Conservation (phyloP, 2,888 invertebrate species). For the Liodrosophila aerea region DNA sequence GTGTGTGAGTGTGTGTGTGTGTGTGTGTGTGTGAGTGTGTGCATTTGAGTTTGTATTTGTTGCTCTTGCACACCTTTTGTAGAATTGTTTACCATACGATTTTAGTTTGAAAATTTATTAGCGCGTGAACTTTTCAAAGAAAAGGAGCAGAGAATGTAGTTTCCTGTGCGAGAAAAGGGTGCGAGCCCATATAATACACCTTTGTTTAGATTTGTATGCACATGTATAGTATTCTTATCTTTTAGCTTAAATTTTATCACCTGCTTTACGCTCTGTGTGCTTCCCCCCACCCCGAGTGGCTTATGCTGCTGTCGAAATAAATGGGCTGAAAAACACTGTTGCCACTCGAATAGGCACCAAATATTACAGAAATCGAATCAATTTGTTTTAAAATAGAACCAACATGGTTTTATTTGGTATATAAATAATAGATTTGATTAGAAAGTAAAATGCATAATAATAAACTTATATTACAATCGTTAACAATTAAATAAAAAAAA, state of each 20-base stretch:
- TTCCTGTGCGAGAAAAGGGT: constrained; percentile 18
- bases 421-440: too few species aligned
- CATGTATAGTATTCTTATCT: not conserved
- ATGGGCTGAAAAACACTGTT: too few species aligned
- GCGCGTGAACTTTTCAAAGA: constrained; percentile 19
- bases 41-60: constrained; percentile 32
- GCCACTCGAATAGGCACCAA: too few species aligned
- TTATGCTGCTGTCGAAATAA: too few species aligned
- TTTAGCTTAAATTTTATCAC: not conserved
- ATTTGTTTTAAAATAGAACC: too few species aligned
- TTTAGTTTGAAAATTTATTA: constrained; percentile 33
- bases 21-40: constrained; percentile 19
- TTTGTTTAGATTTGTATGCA: not conserved
- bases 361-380: too few species aligned
- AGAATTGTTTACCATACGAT: constrained; percentile 33
- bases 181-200: not conserved
- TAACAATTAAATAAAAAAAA: too few species aligned
- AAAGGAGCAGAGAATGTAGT: constrained; percentile 15
- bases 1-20: constrained; percentile 18
- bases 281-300: too few species aligned
- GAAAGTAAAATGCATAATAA: too few species aligned
- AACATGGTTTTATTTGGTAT: too few species aligned
- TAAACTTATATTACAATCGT: too few species aligned
- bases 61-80: constrained; percentile 24
- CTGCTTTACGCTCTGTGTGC: too few species aligned